Evolutionary conservation across 1,140 invertebrate species (phyloP).

Genomic region (Gyrodactylus salaris): DNA sequence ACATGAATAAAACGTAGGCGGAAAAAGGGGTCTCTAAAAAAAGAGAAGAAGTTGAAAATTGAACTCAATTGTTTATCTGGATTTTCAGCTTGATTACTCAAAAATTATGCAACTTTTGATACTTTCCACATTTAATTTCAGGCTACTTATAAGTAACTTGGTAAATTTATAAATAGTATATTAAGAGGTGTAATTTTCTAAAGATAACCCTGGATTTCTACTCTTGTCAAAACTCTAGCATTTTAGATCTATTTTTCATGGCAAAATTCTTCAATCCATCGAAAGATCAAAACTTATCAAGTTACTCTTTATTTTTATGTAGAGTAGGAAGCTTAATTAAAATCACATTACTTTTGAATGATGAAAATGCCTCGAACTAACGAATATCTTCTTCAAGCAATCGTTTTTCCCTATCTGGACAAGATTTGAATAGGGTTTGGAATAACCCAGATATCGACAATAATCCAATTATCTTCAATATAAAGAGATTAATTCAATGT

Average conservation of each 20-base stretch:
- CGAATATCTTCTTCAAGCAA: slow-evolving; percentile 31
- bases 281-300: neutral
- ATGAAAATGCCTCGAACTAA: neutral
- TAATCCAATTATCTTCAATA: slow-evolving; percentile 39
- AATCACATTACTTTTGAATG: neutral
- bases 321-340: no score
- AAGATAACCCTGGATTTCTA: neutral
- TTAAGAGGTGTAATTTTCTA: no score
- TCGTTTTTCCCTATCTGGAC: slow-evolving; percentile 18
- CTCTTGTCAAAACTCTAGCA: neutral
- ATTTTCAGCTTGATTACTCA: no score
- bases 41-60: no score
- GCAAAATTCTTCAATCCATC: neutral
- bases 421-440: slow-evolving; percentile 28
- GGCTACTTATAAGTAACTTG: no score
- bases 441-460: slow-evolving; percentile 32
- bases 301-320: neutral
- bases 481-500: slow-evolving; percentile 10
- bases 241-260: neutral
- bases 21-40: no score
- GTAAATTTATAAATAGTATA: no score
- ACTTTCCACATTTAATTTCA: no score
- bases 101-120: no score
- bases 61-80: no score
- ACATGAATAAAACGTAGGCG: no score